Base-by-base conservation (phyloP, 2,113 vertebrate species). In the Himantopus leucocephalus region DNA sequence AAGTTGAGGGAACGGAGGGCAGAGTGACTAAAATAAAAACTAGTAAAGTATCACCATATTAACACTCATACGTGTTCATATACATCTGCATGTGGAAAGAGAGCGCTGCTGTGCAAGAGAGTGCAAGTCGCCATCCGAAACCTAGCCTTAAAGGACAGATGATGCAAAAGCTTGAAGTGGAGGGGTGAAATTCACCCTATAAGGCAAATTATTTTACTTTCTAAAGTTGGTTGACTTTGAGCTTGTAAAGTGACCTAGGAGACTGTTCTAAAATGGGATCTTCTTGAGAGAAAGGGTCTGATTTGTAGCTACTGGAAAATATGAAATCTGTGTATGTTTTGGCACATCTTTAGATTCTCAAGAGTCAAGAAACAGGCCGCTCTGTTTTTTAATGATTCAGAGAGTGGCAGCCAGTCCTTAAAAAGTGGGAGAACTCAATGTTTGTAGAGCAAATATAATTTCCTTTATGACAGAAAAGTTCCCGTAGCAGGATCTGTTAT, bases 231-330 rank as follows among this genome's bases (percentile, higher is more conserved):
- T 90, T 88, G 26, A 8, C 59, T 89, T 56, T 59, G 76, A 66
- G 71, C 70, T 91, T 94, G 48, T n/a, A 12, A 89, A 94, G 35
- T 83, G 89, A 95, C 90, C 86, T 94, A 80, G 62, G 72, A 96
- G 73, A 47, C 82, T 83, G 56, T 82, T 97, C 95, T 96, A 97
- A 95, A 95, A 86, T 34, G 67, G 76, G 94, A 94, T 85, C 88
- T 94, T 97, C 87, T 96, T 41, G 81, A 93, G 82, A 90, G 83
- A 94, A 90, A 88, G 64, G n/a, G 50, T 79, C 94, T 96, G 90
- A 96, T 95, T 92, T 95, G 94, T 81, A 93, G 88, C 94, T 97
- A 94, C 94, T 96, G 96, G 97, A 97, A 97, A 98, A 94, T 96
- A 97, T 97, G 94, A 96, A 96, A 90, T 85, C 76, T 73, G 3